Conservation (phyloP, 2,113 vertebrate genomes). For the Trachemys scripta region DNA sequence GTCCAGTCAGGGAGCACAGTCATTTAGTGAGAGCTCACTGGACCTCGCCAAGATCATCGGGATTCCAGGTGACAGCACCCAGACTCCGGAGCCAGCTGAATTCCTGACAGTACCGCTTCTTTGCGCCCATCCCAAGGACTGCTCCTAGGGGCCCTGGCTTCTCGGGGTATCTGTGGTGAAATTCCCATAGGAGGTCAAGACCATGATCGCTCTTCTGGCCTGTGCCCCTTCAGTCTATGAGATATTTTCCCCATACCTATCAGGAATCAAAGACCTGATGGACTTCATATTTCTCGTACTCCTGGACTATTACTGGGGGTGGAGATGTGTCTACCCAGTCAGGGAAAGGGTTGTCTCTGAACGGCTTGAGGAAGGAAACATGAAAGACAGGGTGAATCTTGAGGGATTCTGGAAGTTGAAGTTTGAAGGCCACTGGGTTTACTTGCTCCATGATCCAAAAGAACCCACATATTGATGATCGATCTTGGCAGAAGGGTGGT, state of each 20-base stretch:
- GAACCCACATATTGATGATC: no score
- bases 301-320: neutral
- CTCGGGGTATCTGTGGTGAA: neutral
- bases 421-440: no score
- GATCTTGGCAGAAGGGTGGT: no score
- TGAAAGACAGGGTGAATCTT: no score
- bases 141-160: neutral
- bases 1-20: neutral
- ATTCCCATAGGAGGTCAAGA: neutral
- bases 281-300: neutral
- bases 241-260: neutral
- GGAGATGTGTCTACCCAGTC: no score
- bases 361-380: no score
- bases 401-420: no score
- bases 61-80: neutral
- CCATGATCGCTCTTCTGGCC: neutral
- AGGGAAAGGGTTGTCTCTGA: no score
- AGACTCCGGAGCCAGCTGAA: neutral
- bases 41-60: neutral
- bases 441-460: no score
- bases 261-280: neutral
- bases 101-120: neutral
- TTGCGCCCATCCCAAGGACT: no score
- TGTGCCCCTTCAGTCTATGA: neutral
- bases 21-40: neutral